A percentile compares a stretch with the other conserved stretches of the same genome.
Evolutionary conservation across 1,140 invertebrate species (phyloP).

Genomic region (Calliopsis andreniformis): DNA sequence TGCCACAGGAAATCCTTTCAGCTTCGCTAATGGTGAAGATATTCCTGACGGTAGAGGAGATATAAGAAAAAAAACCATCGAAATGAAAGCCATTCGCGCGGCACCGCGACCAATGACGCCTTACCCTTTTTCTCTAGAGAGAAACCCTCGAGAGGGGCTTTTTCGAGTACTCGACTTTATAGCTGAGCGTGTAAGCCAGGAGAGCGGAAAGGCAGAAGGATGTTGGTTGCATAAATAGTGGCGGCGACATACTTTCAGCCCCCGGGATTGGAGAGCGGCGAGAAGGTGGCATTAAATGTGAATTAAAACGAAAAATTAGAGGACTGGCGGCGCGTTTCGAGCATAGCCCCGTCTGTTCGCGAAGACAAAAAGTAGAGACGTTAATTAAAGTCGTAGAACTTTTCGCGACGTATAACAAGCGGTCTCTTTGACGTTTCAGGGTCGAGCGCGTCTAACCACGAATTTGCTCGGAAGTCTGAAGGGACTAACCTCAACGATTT

Average conservation of each 20-base stretch:
- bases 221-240: slow-evolving; percentile 29
- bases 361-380: slow-evolving; percentile 21
- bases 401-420: slow-evolving; percentile 25
- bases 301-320: slow-evolving; percentile 52
- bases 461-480: slow-evolving; percentile 3
- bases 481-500: not conserved
- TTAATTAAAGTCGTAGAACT: slow-evolving; percentile 49
- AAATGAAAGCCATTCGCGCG: not conserved
- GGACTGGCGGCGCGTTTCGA: slow-evolving; percentile 7
- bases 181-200: not conserved
- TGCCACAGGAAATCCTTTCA: not conserved
- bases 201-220: not conserved
- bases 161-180: slow-evolving; percentile 27
- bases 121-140: not conserved
- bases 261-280: slow-evolving; percentile 1
- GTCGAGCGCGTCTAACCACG: not conserved
- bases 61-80: not conserved
- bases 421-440: slow-evolving; percentile 29
- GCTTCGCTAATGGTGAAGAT: not conserved
- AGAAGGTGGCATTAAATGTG: slow-evolving; percentile 37
- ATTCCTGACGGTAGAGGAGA: not conserved
- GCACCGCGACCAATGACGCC: slow-evolving; percentile 14
- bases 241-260: slow-evolving; percentile 6
- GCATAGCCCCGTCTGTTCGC: not conserved
- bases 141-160: slow-evolving; percentile 16